Base-by-base conservation (phyloP, 2,888 invertebrate species). In the Apamea anceps region DNA sequence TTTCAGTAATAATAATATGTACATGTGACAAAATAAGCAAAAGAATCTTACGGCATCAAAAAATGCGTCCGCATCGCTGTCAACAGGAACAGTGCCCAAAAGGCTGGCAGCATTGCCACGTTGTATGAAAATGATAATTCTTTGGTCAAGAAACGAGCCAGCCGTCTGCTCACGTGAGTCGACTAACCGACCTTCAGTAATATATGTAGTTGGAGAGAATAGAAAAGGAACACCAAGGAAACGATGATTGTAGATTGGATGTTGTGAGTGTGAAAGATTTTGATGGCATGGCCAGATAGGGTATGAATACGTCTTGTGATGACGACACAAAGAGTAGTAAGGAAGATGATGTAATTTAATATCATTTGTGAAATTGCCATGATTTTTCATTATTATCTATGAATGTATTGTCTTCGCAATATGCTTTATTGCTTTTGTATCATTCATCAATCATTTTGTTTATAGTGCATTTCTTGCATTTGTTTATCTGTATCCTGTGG, bases 381-480 rank as follows among this genome's bases (percentile, higher is more conserved):
- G 21, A 54, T 32, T 42, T 54, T 62, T 32, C 2, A 37, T 48
- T 37, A 18, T 65, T 57, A 66, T 80, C 21, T 32, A 18, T 48
- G 45, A 48, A 6, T 48, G 42, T 32, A 18, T 63, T 77, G 42
- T 77, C 32, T 18, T 15, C 13, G 51, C 32, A 76, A 32, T 70
- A 25, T 63, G 28, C 8, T 57, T 68, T 72, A 79, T 71, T 62
- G 12, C 21, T 54, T n/a, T 63, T 48, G 28, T 45, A 62, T 62
- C 37, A 18, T n/a, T 54, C 45, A 78, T 74, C 54, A 13, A 48
- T 66, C 28, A 60, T 70, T 70, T 15, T 72, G 6, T 70, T 70
- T 82, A 67, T 32, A 57, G 28, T 85, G 81, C 75, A 85, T 85
- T 76, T 75, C 57, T 75, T 75, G 75, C 75, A 75, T 28, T 15